Evolutionary conservation across 2,888 invertebrate species (phyloP), one percentile per base, ranked within the genome.

Genomic region (Galeruca laticollis): DNA sequence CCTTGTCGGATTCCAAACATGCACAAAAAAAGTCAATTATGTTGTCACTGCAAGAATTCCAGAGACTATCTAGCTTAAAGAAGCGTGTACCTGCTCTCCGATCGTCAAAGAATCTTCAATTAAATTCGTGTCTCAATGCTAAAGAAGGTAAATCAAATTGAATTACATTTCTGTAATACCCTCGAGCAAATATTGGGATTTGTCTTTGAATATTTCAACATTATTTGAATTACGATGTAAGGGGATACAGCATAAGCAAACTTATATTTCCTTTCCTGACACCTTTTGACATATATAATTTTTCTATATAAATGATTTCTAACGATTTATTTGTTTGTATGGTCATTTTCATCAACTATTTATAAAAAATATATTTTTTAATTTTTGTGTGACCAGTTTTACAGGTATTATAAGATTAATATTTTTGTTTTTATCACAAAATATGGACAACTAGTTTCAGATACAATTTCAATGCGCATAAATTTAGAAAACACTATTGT

Each of bases 21-120:
- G 15, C 56, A 26, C 13, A 64, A 52, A 65, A 65, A 65, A 54
- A 65, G 56, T 57, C 64, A 65, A 57, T 65, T 65, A 65, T 47
- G 57, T 57, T 65, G 64, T 65, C 57, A 65, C 31, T 10, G 47
- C 64, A 49, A 65, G 57, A 37, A 26, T 18, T 65, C 47, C 49
- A 43, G 43, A 57, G 57, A 20, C 57, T 18, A 13, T 20, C 13
- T 9, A 13, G 40, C 37, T 57, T 64, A 47, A 65, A 37, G 43
- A 43, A 57, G 21, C 51, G 9, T 43, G 33, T 33, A 65, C 57
- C 57, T 57, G 18, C 56, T 52, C 40, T 9, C 26, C 31, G 63
- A 54, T 54, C 54, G 64, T 64, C 64, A 64, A 64, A 43, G 56
- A 56, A 54, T 56, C 56, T 21, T 64, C 56, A 52, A 64, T 64